These are phyloP conservation scores for Tholera decimalis DNA, from an alignment of 2,888 invertebrate genomes.

Conservation along the genomic window DNA sequence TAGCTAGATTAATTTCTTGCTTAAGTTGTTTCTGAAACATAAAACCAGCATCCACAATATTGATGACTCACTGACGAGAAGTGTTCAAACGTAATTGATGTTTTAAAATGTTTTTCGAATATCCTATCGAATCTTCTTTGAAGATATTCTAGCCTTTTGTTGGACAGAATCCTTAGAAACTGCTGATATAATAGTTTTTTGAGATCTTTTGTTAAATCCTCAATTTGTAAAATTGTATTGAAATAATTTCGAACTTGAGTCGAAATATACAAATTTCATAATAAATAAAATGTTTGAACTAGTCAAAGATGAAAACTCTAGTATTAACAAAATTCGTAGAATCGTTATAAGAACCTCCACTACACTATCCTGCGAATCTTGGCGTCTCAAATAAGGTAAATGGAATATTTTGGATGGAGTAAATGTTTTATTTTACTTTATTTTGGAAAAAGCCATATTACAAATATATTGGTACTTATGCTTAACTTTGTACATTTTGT, in stretches of 20 bases:
- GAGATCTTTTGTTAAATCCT: not conserved
- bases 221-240: not conserved
- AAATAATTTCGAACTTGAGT: not conserved
- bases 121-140: conserved; percentile 16
- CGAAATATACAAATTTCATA: not conserved
- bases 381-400: not conserved
- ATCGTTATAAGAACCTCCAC: too few species aligned
- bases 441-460: not conserved
- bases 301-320: not conserved
- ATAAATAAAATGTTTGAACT: not conserved
- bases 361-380: not conserved
- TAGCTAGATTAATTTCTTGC: too few species aligned
- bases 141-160: conserved; percentile 25
- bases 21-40: too few species aligned
- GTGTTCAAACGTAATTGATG: conserved; percentile 16
- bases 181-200: conserved; percentile 21
- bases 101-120: conserved; percentile 4
- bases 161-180: conserved; percentile 4
- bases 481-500: too few species aligned
- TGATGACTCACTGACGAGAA: conserved; percentile 8
- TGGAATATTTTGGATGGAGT: not conserved
- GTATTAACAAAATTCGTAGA: conserved; percentile 4
- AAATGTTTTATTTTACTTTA: too few species aligned
- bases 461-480: too few species aligned
- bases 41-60: not conserved